These are phyloP conservation scores for Unio pictorum DNA, from an alignment of 2,888 invertebrate genomes.

Conservation along the genomic window DNA sequence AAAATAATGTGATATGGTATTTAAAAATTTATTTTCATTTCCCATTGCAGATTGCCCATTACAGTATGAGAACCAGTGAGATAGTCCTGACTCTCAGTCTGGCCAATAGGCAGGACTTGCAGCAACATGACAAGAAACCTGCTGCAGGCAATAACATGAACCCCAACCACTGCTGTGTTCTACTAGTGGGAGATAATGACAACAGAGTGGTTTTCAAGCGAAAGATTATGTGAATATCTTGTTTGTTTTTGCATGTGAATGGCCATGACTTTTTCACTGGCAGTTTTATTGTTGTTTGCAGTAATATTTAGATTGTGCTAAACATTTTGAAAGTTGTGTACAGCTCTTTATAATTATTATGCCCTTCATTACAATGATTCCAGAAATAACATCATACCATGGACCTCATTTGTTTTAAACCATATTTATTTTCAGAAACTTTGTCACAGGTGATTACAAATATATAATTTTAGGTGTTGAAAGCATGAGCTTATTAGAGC, in stretches of 20 bases:
- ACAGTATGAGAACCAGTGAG: slow-evolving; percentile 43
- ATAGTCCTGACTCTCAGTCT: slow-evolving; percentile 53
- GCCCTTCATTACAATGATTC: no score
- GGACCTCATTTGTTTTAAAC: no score
- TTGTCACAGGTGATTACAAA: no score
- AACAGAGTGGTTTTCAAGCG: slow-evolving; percentile 77
- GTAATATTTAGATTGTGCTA: no score
- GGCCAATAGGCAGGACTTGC: slow-evolving; percentile 47
- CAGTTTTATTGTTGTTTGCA: no score
- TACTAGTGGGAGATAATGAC: slow-evolving; percentile 79
- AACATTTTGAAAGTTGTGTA: no score
- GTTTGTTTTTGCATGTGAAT: neutral
- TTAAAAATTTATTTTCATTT: slow-evolving; percentile 1
- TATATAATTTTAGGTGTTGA: no score
- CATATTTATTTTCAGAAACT: no score
- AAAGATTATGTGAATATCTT: slow-evolving; percentile 53
- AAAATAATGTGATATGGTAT: neutral
- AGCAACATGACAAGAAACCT: slow-evolving; percentile 68
- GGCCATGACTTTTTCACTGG: no score
- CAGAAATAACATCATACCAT: no score
- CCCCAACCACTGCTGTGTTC: slow-evolving; percentile 74
- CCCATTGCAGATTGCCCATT: slow-evolving; percentile 34
- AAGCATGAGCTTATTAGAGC: no score
- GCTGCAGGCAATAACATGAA: slow-evolving; percentile 66
- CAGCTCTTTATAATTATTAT: no score